Evolutionary conservation across 2,113 vertebrate genomes (phyloP), one percentile per base, ranked within the genome.

Genomic region (Tragelaphus buxtoni): DNA sequence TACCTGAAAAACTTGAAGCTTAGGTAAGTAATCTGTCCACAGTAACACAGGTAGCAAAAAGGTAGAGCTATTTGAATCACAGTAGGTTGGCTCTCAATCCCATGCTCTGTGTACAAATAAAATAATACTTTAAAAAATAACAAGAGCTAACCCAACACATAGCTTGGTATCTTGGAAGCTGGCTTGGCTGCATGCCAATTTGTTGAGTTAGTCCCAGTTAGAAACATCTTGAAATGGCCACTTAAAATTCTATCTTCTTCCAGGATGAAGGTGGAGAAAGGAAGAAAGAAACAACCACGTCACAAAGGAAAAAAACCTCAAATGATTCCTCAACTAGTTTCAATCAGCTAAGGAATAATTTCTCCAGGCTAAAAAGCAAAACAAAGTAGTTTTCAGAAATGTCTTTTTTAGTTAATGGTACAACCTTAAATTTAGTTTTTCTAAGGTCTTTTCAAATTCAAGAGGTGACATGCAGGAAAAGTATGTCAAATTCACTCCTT

Each of bases 381-480:
- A 65, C 83, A 96, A 90, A 91, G 87, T 86, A 65, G 42, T 83
- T 90, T 61, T 87, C 84, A 91, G 96, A 96, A 95, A 45, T 55
- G 47, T 72, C 28, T 94, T 95, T 72, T 95, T 87, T 84, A 84
- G 60, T 92, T 49, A 87, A 80, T 81, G 58, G 35, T 26, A 93
- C 56, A 65, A 45, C 18, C 56, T 95, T 84, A 81, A 96, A 96
- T 93, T 95, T 84, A 53, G 24, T 80, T 91, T 94, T 95, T 18
- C 53, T 90, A 87, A 77, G 90, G 11, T 88, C 26, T 97, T 95
- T 97, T 97, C 91, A 94, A 96, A 96, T 97, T 94, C 77, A 91
- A 85, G 92, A 92, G n/a, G 60, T 93, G 72, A 72, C 56, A 86
- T 55, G 16, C 5, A 77, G 92, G 80, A 55, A 94, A 94, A 96